Conservation (phyloP, 2,113 vertebrate genomes). For the Oreotrochilus melanogaster region DNA sequence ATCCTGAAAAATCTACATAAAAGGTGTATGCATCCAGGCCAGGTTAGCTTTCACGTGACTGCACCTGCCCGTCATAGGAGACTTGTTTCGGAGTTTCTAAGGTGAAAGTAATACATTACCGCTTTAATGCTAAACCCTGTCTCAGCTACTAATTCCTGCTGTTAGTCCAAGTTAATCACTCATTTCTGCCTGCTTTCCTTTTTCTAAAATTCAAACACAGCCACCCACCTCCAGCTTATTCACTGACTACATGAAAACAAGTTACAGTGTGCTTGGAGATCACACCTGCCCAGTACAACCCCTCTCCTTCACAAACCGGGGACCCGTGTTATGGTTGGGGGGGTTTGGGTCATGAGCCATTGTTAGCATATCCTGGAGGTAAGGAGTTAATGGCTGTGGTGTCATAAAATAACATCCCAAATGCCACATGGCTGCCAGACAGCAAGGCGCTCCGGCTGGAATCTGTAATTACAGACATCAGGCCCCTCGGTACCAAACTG, state of each 20-base stretch:
- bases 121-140: conserved; percentile 2
- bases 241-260: neutral
- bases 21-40: neutral
- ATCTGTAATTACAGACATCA: neutral
- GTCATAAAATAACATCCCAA: neutral
- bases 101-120: neutral
- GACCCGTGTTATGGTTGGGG: accelerated
- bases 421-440: neutral
- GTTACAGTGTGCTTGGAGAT: neutral
- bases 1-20: neutral
- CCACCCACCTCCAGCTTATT: neutral
- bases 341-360: accelerated
- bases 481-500: neutral
- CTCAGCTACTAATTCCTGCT: conserved; percentile 1
- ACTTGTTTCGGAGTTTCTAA: neutral
- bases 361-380: neutral
- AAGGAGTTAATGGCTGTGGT: neutral
- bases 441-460: neutral
- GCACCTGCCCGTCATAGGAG: neutral
- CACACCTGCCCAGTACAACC: neutral
- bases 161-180: neutral
- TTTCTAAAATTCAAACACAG: neutral
- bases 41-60: neutral
- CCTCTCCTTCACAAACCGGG: neutral
- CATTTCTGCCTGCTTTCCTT: neutral